Evolutionary conservation across 37 sponge, comb jelly and placozoan genomes (phyloP).

Genomic region (Geodia barretti): DNA sequence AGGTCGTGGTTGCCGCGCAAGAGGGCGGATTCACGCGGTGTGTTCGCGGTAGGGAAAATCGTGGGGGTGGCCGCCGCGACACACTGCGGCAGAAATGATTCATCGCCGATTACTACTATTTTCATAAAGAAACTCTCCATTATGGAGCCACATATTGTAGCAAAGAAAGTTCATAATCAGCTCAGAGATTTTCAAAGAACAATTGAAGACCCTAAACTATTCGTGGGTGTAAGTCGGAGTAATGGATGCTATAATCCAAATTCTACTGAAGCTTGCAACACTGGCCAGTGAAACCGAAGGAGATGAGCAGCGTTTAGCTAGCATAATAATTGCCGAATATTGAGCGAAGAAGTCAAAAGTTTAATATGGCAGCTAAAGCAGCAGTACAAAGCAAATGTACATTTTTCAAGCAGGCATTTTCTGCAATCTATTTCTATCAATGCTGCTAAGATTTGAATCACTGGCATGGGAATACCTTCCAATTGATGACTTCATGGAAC

Average conservation of each 20-base stretch:
- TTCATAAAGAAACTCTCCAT: background rate
- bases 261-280: slow-evolving; percentile 9
- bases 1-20: background rate
- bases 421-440: slow-evolving; percentile 10
- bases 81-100: background rate
- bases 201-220: background rate
- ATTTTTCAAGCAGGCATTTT: background rate
- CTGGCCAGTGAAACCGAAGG: background rate
- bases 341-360: slow-evolving; percentile 53
- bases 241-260: slow-evolving; percentile 13
- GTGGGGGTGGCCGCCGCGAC: too few relatives aligned
- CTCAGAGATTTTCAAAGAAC: slow-evolving; percentile 34
- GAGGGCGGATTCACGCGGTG: background rate
- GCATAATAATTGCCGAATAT: slow-evolving; percentile 48
- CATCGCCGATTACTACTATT: background rate
- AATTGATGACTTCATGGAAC: slow-evolving; percentile 10
- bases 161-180: background rate
- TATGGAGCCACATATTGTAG: background rate
- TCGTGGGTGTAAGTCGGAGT: background rate
- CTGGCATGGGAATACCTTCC: slow-evolving; percentile 46
- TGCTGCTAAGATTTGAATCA: slow-evolving; percentile 13
- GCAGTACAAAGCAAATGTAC: too few relatives aligned
- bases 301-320: slow-evolving; percentile 5
- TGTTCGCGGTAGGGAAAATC: background rate
- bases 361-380: too few relatives aligned